These are phyloP conservation scores for Castor canadensis DNA, from an alignment of 2,113 vertebrate species.

Conservation along the genomic window DNA sequence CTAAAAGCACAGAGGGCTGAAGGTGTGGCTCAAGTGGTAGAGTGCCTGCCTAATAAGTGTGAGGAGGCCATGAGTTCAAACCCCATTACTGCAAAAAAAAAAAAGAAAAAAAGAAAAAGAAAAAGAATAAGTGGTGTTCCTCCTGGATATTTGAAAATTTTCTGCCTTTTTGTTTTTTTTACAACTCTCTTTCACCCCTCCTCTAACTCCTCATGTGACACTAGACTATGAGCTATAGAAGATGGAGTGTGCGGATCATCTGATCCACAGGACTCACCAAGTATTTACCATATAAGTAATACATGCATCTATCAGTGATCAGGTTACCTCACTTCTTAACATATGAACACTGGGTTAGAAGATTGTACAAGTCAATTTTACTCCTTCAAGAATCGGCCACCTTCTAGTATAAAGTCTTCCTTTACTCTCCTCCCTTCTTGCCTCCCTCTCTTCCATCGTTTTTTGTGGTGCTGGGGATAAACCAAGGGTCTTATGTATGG, in stretches of 20 bases:
- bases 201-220: fast-evolving
- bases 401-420: not conserved
- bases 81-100: no score
- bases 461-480: no score
- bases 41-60: no score
- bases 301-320: not conserved
- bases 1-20: no score
- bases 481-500: no score
- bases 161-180: not conserved
- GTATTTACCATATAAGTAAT: not conserved
- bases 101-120: no score
- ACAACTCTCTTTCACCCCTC: not conserved
- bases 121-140: no score
- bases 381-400: not conserved
- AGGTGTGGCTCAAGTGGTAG: no score
- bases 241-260: not conserved
- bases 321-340: not conserved
- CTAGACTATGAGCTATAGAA: no score
- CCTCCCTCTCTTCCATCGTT: no score
- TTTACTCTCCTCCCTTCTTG: no score
- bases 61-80: no score
- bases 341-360: not conserved
- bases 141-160: not conserved
- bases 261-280: not conserved
- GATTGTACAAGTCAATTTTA: not conserved